Evolutionary conservation across 2,113 vertebrate species (phyloP), one percentile per base, ranked within the genome.

Genomic region (Malurus elegans): DNA sequence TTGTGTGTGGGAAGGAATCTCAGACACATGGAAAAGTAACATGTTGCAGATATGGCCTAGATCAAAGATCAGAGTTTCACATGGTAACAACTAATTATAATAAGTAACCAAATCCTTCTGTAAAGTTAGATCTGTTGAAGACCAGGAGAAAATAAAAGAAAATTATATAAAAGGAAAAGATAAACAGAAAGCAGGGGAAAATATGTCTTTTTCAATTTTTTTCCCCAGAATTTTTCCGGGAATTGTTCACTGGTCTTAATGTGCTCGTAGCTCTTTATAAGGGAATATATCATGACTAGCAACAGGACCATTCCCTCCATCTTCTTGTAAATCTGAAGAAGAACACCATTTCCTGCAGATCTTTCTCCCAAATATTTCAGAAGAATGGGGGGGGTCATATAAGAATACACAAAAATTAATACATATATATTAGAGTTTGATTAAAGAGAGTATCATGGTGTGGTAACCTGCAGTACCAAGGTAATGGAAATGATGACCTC

Each of bases 121-220:
- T 24, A 26, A 75, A 75, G 74, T 32, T 10, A 31, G 19, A 60
- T 50, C 8, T 51, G 3, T n/a, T 8, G 14, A 82, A 57, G 29
- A 72, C 4, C 1, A 31, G 60, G 8, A 87, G 26, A 80, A 86
- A 78, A 40, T 4, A 3, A 60, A 86, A 80, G 3, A 10, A 90
- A 61, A 40, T 4, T 0, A 40, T 45, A 48, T 1, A 32, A 6
- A 44, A 72, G 14, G 1, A 56, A 47, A 56, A 75, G 0, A 4
- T 10, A 54, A 70, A 44, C 2, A 54, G 4, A 64, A 86, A 50
- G 2, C 6, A 76, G 28, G 9, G 17, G 4, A 9, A 88, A 51
- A 6, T 2, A 23, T 0, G 0, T n/a, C 0, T 42, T 15, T 36
- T 71, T 45, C 7, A 6, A 2, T 4, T 31, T n/a, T 12, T 18